Evolutionary conservation across 2,888 invertebrate genomes (phyloP).

Genomic region (Temnothorax unifasciatus): DNA sequence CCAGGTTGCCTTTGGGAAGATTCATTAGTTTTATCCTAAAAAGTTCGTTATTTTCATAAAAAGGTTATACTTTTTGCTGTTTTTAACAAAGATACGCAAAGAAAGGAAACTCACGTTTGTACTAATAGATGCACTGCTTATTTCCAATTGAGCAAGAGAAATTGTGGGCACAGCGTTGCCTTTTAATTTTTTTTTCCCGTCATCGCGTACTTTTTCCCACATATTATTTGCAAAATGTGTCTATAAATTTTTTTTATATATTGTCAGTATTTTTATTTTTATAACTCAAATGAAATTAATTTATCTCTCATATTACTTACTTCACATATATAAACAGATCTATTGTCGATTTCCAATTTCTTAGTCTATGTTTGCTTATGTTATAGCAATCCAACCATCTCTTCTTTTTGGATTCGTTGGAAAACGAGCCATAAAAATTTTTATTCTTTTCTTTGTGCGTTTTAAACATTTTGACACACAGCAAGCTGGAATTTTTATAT

Average conservation of each 20-base stretch:
- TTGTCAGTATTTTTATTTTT: background rate
- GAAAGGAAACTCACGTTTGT: background rate
- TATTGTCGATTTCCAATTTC: background rate
- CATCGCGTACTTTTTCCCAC: background rate
- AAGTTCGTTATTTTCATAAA: background rate
- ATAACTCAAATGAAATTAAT: too few species aligned
- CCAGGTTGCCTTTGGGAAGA: background rate
- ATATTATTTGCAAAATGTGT: background rate
- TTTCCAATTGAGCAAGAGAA: background rate
- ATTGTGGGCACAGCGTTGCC: background rate
- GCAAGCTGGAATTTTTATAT: background rate
- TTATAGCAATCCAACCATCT: background rate
- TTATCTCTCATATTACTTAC: background rate
- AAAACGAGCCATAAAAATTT: background rate
- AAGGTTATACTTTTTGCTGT: background rate
- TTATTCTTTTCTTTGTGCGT: background rate
- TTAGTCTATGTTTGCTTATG: background rate
- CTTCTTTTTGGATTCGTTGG: background rate
- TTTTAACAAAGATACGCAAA: background rate
- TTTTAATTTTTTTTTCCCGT: background rate
- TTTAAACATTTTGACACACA: background rate
- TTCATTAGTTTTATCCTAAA: background rate
- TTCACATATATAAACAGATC: background rate
- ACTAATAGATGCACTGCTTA: background rate
- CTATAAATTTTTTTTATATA: background rate